phyloP scores from a whole-genome alignment of 2,888 invertebrate genomes.

The Anagyrus pseudococci region DNA sequence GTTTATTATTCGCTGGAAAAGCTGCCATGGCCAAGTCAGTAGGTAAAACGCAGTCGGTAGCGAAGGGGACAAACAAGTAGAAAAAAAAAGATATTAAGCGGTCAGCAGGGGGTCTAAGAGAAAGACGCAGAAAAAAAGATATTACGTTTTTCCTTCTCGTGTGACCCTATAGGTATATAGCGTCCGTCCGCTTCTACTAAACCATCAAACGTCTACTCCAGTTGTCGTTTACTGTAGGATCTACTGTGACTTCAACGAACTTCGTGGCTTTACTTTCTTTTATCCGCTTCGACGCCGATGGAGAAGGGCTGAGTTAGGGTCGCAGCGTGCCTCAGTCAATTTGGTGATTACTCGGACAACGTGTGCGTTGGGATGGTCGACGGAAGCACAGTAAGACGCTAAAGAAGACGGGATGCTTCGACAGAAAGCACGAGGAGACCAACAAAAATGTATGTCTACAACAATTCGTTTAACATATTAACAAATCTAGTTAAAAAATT shows the following conservation, averaged over 20 bases:
- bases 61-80: background rate
- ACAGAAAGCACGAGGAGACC: too few species aligned
- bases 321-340: constrained; percentile 25
- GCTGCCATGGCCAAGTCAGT: too few species aligned
- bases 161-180: constrained; percentile 12
- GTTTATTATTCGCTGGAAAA: too few species aligned
- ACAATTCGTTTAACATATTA: too few species aligned
- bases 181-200: constrained; percentile 9
- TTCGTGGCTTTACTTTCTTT: constrained; percentile 22
- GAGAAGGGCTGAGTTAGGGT: constrained; percentile 25
- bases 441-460: too few species aligned
- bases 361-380: too few species aligned
- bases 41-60: too few species aligned
- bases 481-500: too few species aligned
- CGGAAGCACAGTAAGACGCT: too few species aligned
- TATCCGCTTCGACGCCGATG: constrained; percentile 38
- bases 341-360: constrained; percentile 28
- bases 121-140: constrained; percentile 14
- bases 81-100: constrained; percentile 1
- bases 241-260: too few species aligned
- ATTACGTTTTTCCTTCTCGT: constrained; percentile 23
- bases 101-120: background rate
- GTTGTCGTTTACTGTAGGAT: constrained; percentile 26
- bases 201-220: constrained; percentile 25
- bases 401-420: too few species aligned